phyloP scores from a whole-genome alignment of 2,113 vertebrate species.

The Pangasianodon gigas region DNA sequence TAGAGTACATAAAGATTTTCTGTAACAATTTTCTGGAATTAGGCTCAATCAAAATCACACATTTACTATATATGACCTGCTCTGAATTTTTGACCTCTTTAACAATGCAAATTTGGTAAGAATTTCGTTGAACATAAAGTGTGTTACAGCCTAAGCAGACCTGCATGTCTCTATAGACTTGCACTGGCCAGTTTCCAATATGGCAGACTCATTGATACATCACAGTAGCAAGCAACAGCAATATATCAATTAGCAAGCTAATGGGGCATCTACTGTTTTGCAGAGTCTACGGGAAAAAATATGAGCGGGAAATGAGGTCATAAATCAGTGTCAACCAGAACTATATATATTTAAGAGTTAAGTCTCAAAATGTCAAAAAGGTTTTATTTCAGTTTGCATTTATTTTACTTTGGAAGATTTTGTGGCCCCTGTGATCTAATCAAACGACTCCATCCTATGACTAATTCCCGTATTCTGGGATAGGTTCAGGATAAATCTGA shows the following conservation, averaged over 20 bases:
- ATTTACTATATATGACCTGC: not conserved
- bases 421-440: not conserved
- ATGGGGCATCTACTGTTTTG: slow-evolving; percentile 7
- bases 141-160: not conserved
- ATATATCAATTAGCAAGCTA: slow-evolving; percentile 19
- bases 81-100: not conserved
- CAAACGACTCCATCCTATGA: slow-evolving; percentile 1
- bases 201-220: not conserved
- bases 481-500: slow-evolving; percentile 13
- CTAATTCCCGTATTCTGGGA: slow-evolving; percentile 1
- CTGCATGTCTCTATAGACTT: not conserved
- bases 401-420: slow-evolving; percentile 8
- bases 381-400: slow-evolving; percentile 25
- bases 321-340: not conserved
- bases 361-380: slow-evolving; percentile 6
- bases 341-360: not conserved
- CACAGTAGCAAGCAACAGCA: not conserved
- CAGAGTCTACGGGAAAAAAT: not conserved
- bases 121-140: not conserved
- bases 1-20: not conserved
- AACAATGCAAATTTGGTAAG: not conserved
- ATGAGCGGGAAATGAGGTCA: not conserved
- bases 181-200: not conserved
- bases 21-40: not conserved
- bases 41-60: not conserved